Evolutionary conservation across 2,113 vertebrate species (phyloP).

Genomic region (Crypturellus undulatus): DNA sequence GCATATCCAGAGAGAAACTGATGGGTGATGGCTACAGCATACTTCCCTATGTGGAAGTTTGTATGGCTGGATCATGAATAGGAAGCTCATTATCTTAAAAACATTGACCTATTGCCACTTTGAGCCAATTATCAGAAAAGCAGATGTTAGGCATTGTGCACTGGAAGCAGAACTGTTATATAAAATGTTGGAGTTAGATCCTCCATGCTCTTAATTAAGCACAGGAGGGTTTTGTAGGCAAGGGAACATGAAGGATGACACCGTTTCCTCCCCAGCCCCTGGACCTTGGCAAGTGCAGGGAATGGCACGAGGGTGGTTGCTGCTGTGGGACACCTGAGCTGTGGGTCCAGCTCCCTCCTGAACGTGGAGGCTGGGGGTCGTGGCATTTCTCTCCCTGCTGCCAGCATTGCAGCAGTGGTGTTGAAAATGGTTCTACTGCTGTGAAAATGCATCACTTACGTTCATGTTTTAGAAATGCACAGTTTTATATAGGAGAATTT

Average conservation of each 20-base stretch:
- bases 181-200: not conserved
- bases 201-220: not conserved
- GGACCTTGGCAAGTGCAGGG: not conserved
- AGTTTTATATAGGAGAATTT: not conserved
- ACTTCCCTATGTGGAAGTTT: not conserved
- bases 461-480: not conserved
- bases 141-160: not conserved
- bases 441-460: rapidly evolving
- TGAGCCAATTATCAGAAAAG: not conserved
- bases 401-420: not conserved
- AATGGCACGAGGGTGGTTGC: not conserved
- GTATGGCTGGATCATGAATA: not conserved
- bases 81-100: slow-evolving; percentile 22
- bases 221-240: not conserved
- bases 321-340: not conserved
- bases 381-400: not conserved
- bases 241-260: not conserved
- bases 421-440: no score
- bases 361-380: not conserved
- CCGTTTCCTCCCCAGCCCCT: not conserved
- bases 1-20: not conserved
- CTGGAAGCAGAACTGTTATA: not conserved
- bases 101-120: not conserved
- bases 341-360: not conserved
- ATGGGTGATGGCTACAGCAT: rapidly evolving